Conservation (phyloP, 2,113 vertebrate species). For the Pheucticus melanocephalus region DNA sequence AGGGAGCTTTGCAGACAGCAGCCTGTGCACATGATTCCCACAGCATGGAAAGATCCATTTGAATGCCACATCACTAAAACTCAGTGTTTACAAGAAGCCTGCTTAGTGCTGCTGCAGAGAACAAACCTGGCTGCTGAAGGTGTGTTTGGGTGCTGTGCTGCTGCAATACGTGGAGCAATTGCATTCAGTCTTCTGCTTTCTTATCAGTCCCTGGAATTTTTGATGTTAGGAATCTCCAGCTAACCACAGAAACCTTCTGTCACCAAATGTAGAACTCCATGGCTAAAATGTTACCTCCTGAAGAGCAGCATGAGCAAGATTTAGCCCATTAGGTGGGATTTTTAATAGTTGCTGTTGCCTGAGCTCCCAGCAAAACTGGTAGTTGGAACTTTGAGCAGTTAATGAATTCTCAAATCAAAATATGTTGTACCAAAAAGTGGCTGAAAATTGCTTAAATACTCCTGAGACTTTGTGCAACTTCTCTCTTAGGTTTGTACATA, state of each 20-base stretch:
- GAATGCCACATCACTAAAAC: rapidly evolving
- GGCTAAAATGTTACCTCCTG: neutral
- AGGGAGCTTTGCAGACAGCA: neutral
- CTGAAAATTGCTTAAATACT: neutral
- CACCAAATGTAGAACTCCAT: neutral
- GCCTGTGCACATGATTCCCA: neutral
- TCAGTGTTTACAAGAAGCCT: neutral
- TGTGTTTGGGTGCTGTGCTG: neutral
- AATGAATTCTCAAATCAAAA: neutral
- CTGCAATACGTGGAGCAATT: rapidly evolving
- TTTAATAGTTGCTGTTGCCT: neutral
- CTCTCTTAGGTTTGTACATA: neutral
- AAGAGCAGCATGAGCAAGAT: neutral
- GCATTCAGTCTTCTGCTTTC: neutral
- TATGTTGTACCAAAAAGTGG: neutral
- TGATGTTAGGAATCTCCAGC: neutral
- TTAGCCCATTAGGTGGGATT: neutral
- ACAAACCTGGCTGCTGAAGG: neutral
- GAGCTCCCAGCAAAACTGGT: neutral
- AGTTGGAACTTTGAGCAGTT: neutral
- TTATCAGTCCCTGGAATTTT: neutral
- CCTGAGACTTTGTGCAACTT: neutral
- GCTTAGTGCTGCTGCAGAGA: neutral
- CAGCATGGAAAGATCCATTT: neutral
- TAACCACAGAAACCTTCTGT: neutral